Evolutionary conservation across 92 coral and sea anemone genomes (phyloP), one percentile per base, ranked within the genome.

Genomic region (Micromussa lordhowensis): DNA sequence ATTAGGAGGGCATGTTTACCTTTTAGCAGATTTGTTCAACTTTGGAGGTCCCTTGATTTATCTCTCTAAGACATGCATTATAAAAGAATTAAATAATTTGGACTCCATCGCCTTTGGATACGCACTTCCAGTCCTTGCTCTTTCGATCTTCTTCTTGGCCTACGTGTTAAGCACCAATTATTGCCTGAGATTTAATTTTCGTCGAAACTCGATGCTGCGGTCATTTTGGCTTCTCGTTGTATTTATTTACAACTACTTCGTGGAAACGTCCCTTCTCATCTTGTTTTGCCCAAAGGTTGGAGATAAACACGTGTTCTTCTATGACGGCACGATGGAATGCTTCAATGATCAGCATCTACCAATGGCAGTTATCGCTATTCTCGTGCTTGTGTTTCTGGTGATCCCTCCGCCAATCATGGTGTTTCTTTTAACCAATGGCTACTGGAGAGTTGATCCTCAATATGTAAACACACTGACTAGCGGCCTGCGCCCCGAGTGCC

Each of bases 201-300:
- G 99, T 70, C 83, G 77, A 68, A 91, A 92, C 73, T 95, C 99
- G 38, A 94, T 82, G 53, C 89, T 98, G 3, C 97, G 94, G 78
- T 91, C 98, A 15, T 98, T 98, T 90, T 98, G 99, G 99, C 88
- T 98, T 75, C 83, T 98, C 19, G 59, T 96, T 22, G 85, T 98
- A 2, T 94, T 98, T 80, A 93, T 96, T 90, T 98, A 96, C 83
- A 92, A 90, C 73, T 96, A 94, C 72, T 76, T 94, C 44, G 96
- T 94, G 30, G 94, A 92, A 81, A 96, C 98, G 5, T 92, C 99
- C 2, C 83, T 98, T n/a, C 87, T 90, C 34, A 83, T 96, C 64
- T 90, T 96, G 30, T 93, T 94, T 85, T 98, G 99, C 68, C 96
- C 92, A 1, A 80, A 51, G n/a, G 89, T 98, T n/a, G 95, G 92